Base-by-base conservation (phyloP, 1,140 invertebrate genomes). In the Musca vetustissima region DNA sequence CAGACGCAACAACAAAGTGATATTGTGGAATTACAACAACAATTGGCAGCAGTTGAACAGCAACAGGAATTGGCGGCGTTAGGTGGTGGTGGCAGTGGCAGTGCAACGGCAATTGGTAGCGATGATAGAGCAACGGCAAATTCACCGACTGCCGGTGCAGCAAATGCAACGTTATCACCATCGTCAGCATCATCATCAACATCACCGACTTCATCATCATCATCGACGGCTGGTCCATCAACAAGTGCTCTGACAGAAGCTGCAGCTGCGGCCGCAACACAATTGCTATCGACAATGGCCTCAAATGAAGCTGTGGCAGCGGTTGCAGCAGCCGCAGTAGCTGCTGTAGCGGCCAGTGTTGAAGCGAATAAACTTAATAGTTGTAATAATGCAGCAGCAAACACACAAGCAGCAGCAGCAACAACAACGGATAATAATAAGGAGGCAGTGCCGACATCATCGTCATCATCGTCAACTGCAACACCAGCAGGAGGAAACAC, bases 11-110 rank as follows among this genome's bases (percentile, higher is more conserved):
- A 77, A 67, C 76, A 75, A 66, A 66, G 55, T 52, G 78, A 80
- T 24, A 77, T 80, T 68, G 75, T 72, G 25, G 76, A 80, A 36
- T 67, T 80, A 69, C 78, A 80, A 67, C 76, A 80, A 55, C 78
- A 80, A 69, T 67, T 80, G 66, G 73, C 68, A 59, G 65, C 65
- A 17, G 65, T 70, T 59, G 69, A 66, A 61, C 69, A 66, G 24
- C 69, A 70, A 14, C 65, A 70, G 25, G 53, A 70, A 32, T 61
- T 61, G 17, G 57, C 57, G 32, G 32, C 36, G 36, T 36, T 28
- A 36, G 57, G 28, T 7, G 49, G 14, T 53, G 25, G 13, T 49
- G 47, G 22, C 28, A 28, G 8, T 8, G 8, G 36, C 19, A 24
- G 43, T n/a, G n/a, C 32, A 43, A 13, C 36, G 36, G 11, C 36